phyloP scores from a whole-genome alignment of 2,113 vertebrate genomes.

The Hippocampus zosterae region DNA sequence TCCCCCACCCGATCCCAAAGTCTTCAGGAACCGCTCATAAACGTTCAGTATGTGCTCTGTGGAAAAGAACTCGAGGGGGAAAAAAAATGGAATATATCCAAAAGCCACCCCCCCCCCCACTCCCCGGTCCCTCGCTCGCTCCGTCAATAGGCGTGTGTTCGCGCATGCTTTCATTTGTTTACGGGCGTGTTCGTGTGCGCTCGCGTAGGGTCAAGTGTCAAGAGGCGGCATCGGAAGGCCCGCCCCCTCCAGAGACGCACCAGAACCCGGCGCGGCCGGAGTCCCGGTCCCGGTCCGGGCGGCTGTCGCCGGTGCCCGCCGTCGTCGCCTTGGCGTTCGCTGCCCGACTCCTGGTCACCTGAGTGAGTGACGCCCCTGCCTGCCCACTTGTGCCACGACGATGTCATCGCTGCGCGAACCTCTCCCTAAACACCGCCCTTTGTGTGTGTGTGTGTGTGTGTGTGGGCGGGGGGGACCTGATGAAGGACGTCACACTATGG shows the following conservation, averaged over 20 bases:
- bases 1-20: too few species aligned
- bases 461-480: not conserved
- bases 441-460: not conserved
- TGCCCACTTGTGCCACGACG: not conserved
- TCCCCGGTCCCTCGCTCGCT: too few species aligned
- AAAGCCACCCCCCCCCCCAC: too few species aligned
- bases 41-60: too few species aligned
- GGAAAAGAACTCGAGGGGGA: too few species aligned
- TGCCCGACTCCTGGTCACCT: not conserved
- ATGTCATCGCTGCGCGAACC: not conserved
- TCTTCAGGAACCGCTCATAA: too few species aligned
- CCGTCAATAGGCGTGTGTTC: too few species aligned
- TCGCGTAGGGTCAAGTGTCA: not conserved
- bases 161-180: not conserved
- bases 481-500: not conserved
- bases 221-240: not conserved
- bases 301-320: not conserved
- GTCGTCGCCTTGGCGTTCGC: not conserved
- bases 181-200: not conserved
- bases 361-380: conserved; percentile 1
- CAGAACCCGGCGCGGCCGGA: not conserved
- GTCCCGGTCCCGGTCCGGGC: not conserved
- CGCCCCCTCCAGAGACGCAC: not conserved
- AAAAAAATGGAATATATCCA: too few species aligned
- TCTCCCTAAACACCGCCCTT: not conserved